phyloP scores from a whole-genome alignment of 2,113 vertebrate genomes.

The Herpetotheres cachinnans region DNA sequence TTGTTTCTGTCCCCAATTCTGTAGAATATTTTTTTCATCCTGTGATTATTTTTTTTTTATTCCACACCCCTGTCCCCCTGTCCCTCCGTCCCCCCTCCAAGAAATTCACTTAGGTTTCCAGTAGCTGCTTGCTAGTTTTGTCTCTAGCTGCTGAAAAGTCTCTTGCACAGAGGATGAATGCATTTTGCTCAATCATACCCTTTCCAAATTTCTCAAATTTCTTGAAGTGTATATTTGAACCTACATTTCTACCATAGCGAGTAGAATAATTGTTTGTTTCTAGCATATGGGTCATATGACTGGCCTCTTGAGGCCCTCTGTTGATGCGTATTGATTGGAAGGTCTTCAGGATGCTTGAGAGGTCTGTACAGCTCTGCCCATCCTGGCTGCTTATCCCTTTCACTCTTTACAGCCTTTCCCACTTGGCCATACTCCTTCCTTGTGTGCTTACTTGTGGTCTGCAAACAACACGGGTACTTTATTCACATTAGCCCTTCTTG shows the following conservation, averaged over 20 bases:
- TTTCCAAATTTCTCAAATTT: neutral
- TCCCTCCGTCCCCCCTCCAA: neutral
- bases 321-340: neutral
- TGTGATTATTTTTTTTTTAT: neutral
- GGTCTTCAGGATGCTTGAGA: neutral
- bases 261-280: neutral
- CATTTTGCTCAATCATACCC: neutral
- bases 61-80: too few species aligned
- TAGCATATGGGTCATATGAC: neutral
- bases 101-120: neutral
- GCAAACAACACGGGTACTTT: neutral
- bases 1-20: neutral
- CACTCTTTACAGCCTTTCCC: neutral
- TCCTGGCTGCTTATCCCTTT: neutral
- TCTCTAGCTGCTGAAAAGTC: neutral
- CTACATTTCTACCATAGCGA: neutral
- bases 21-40: neutral
- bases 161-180: neutral
- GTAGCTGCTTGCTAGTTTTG: neutral
- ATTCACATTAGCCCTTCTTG: neutral
- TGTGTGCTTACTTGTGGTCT: neutral
- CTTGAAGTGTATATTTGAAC: neutral
- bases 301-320: neutral
- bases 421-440: neutral
- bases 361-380: neutral